Conservation (phyloP, 2,797 vertebrate genomes). For the Argentina silus region DNA sequence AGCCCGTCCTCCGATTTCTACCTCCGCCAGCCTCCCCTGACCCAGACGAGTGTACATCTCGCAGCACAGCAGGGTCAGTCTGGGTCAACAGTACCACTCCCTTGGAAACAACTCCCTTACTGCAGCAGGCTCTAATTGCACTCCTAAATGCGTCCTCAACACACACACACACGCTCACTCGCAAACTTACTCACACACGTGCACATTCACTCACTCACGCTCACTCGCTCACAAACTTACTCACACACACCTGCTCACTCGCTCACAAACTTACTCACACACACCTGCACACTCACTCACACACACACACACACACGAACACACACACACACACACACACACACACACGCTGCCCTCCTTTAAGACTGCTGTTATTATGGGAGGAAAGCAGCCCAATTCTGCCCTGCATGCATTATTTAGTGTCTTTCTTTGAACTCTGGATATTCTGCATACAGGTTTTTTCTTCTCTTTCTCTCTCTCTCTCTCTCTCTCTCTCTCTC, state of each 20-base stretch:
- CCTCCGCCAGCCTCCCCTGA: too few relatives aligned
- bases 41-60: too few relatives aligned
- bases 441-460: conserved; percentile 68
- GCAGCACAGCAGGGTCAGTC: too few relatives aligned
- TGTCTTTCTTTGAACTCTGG: conserved; percentile 81
- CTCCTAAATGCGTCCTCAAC: conserved; percentile 71
- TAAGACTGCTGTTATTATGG: conserved; percentile 76
- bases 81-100: too few relatives aligned
- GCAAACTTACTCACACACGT: not conserved
- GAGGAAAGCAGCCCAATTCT: conserved; percentile 80
- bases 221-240: conserved; percentile 34
- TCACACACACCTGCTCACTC: conserved; percentile 13
- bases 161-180: conserved; percentile 43
- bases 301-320: conserved; percentile 28
- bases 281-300: not conserved
- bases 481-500: not conserved
- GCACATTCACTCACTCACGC: not conserved
- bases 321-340: conserved; percentile 37
- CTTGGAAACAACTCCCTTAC: too few relatives aligned
- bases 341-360: conserved; percentile 70
- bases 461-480: not conserved
- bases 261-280: not conserved
- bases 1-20: too few relatives aligned
- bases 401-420: conserved; percentile 81
- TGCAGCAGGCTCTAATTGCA: conserved; percentile 71